Evolutionary conservation across 2,797 vertebrate genomes (phyloP), one percentile per base, ranked within the genome.

Genomic region (Scolopax bukidnonensis): DNA sequence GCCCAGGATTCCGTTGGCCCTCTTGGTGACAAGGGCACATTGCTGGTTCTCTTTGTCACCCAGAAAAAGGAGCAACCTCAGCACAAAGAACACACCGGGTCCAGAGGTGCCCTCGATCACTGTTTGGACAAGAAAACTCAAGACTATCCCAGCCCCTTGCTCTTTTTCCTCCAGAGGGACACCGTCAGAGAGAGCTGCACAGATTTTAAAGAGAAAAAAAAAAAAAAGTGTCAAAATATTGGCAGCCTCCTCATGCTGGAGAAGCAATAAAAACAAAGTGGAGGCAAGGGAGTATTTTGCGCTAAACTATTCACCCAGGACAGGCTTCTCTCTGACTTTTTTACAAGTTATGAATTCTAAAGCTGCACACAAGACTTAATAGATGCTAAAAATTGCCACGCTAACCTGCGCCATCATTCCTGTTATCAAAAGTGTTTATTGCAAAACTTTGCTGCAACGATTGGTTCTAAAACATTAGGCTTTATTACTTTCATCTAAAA

Each of bases 231-330:
- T 90, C 89, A 95, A 92, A 95, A 95, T 91, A 95, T 88, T 94
- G 94, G 85, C 93, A 95, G 74, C 67, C 78, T 88, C 89, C 61
- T 89, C 9, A 0, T 82, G 80, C 43, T 79, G 65, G 87, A 96
- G 70, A 79, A 94, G 91, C 77, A 94, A 93, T 93, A 91, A 93
- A 96, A 93, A 30, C 65, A 84, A 96, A 97, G 83, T 76, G 74
- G 84, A 93, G 63, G 59, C 88, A 93, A 73, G 79, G 89, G 89
- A 94, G 85, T 70, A 78, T 86, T 96, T 91, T 84, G 61, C 73
- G 73, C 67, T 94, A 84, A 96, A 93, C 91, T 94, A 25, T 76
- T 89, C 85, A 91, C 54, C 48, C 73, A 88, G 80, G 85, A 84
- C 61, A 94, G 59, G 54, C 30, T 95, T 93, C 57, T 95, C 54